Evolutionary conservation across 2,797 vertebrate species (phyloP), one percentile per base, ranked within the genome.

Genomic region (Typhlichthys eigenmanni): DNA sequence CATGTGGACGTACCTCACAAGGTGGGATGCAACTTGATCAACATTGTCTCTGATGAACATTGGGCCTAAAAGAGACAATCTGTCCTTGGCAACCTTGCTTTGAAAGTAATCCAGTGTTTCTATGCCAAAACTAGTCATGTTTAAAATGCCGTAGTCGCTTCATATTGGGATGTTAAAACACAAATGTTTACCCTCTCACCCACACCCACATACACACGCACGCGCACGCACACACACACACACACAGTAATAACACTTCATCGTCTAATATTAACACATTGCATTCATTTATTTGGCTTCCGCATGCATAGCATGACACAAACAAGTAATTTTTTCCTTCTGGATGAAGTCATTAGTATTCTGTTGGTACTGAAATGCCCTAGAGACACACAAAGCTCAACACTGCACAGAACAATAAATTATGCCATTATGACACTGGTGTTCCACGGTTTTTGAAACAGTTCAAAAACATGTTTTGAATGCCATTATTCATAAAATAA

Each of bases 1-100:
- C 56, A 62, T 3, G 24, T 4, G 24, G 24, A 29, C 3, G 4
- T 29, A 29, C 24, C 24, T 29, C 24, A 29, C 24, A 68, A 77
- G 24, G 61, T 62, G 47, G 54, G 72, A 71, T 71, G 62, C 58
- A 78, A 78, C 17, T 71, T 65, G 17, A 29, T 32, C 68, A 68
- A 74, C 65, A 61, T 52, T 14, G 16, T 9, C 47, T 48, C 50
- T 68, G 61, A 74, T 65, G 58, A 64, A 55, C 62, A 76, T 69
- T 62, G 4, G 19, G 11, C 55, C 54, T 69, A 65, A 76, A 68
- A 62, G 74, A 50, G 10, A 57, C 12, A 64, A 67, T 67, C 60
- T 64, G 58, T 62, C 17, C 56, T 13, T 16, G 13, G 24, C n/a
- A 13, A 55, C 29, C 3, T 56, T 17, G 29, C 16, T 48, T 47